These are phyloP conservation scores for Chaetura pelagica DNA, from an alignment of 2,113 vertebrate genomes.

Conservation along the genomic window DNA sequence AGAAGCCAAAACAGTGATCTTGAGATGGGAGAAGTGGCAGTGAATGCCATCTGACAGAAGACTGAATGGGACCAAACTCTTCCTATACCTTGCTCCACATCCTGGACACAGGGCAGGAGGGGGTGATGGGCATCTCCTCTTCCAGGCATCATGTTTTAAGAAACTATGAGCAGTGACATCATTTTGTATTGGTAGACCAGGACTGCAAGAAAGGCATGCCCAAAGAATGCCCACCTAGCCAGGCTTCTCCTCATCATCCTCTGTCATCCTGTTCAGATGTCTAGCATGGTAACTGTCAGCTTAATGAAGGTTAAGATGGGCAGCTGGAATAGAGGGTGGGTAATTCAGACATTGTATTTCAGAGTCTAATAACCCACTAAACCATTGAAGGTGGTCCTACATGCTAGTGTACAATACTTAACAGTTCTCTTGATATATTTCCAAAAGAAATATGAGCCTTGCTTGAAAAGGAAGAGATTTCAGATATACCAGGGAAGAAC, in stretches of 20 bases:
- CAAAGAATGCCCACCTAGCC: neutral
- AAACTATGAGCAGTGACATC: neutral
- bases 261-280: neutral
- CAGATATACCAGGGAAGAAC: neutral
- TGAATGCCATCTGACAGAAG: neutral
- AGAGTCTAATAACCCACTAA: neutral
- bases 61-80: neutral
- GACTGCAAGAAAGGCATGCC: accelerated
- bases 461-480: neutral
- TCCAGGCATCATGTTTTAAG: neutral
- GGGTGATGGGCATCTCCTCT: neutral
- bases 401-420: neutral
- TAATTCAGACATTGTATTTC: neutral
- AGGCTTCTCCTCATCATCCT: neutral
- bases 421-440: neutral
- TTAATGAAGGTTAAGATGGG: neutral
- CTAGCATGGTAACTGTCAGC: neutral
- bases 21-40: accelerated
- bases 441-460: neutral
- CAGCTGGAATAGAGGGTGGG: neutral
- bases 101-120: neutral
- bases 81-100: neutral
- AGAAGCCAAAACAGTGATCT: neutral
- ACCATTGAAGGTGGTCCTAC: neutral
- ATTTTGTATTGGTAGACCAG: neutral